Conservation (phyloP, 2,113 vertebrate genomes). For the Turdus rufiventris region DNA sequence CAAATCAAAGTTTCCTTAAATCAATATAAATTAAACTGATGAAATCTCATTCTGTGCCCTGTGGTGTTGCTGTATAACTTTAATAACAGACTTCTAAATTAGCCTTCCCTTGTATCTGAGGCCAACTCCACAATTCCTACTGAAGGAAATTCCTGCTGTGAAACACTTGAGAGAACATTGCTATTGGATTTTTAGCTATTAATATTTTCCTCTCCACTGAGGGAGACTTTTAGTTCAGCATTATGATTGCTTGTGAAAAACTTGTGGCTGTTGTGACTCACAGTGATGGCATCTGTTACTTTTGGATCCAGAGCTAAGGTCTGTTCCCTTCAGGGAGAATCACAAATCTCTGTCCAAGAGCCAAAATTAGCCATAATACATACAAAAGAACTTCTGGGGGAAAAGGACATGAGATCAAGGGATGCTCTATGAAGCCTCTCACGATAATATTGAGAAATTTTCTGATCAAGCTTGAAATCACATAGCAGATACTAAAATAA, state of each 20-base stretch:
- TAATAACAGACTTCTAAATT: background rate
- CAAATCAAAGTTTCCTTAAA: background rate
- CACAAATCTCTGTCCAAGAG: background rate
- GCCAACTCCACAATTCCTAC: background rate
- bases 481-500: background rate
- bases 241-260: slow-evolving; percentile 25
- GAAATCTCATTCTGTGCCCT: background rate
- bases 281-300: slow-evolving; percentile 29
- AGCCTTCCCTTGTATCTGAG: background rate
- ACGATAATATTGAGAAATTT: background rate
- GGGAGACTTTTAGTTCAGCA: background rate
- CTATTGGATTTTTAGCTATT: background rate
- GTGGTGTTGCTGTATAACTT: background rate
- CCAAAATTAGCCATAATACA: background rate
- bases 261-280: slow-evolving; percentile 36
- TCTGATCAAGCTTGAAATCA: background rate
- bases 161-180: background rate
- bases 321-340: slow-evolving; percentile 5
- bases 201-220: background rate
- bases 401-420: background rate
- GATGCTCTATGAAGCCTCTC: background rate
- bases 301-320: slow-evolving; percentile 17
- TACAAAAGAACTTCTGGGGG: background rate
- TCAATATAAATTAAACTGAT: background rate
- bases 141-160: background rate